Percentiles rank a stretch among this genome's conserved stretches.
Evolutionary conservation across 2,888 invertebrate species (phyloP).

Genomic region (Clivina fossor): DNA sequence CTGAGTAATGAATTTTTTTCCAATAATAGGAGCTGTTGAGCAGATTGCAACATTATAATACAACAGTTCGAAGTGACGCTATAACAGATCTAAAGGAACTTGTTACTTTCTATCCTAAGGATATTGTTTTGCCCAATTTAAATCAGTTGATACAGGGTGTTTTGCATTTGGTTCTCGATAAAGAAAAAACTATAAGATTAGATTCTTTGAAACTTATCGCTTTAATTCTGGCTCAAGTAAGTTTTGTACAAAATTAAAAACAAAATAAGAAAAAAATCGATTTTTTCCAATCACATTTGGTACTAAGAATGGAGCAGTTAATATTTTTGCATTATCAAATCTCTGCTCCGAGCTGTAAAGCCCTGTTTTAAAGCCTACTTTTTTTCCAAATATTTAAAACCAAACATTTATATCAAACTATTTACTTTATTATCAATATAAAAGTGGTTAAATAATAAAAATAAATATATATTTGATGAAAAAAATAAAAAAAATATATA

Average conservation of each 20-base stretch:
- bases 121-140: slow-evolving; percentile 61
- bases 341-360: too few species aligned
- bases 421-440: not conserved
- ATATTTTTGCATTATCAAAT: too few species aligned
- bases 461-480: slow-evolving; percentile 27
- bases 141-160: slow-evolving; percentile 69
- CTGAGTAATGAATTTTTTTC: slow-evolving; percentile 36
- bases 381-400: too few species aligned
- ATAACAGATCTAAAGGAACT: slow-evolving; percentile 63
- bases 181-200: slow-evolving; percentile 64
- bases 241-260: slow-evolving; percentile 44
- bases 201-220: slow-evolving; percentile 61
- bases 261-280: too few species aligned
- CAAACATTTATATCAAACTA: too few species aligned
- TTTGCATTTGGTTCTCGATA: slow-evolving; percentile 70
- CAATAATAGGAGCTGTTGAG: slow-evolving; percentile 70
- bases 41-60: slow-evolving; percentile 75
- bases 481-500: not conserved
- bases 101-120: slow-evolving; percentile 53
- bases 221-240: slow-evolving; percentile 51
- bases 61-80: slow-evolving; percentile 66
- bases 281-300: too few species aligned
- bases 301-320: too few species aligned
- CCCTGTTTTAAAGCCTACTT: too few species aligned
- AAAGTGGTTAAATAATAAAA: slow-evolving; percentile 1